Evolutionary conservation across 2,797 vertebrate species (phyloP), one percentile per base, ranked within the genome.

Genomic region (Sebastes umbrosus): DNA sequence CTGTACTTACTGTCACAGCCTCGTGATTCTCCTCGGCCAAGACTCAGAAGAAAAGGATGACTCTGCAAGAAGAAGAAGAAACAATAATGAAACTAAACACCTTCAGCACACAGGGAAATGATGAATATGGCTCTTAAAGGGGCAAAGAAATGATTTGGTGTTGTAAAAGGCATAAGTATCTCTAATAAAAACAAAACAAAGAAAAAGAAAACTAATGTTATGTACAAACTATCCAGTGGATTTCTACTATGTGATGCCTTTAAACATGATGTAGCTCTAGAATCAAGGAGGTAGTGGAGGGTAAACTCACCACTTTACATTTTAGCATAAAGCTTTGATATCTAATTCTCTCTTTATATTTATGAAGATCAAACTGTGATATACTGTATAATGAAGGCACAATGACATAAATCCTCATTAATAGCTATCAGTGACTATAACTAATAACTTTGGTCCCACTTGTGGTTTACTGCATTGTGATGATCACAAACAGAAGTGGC

Each of bases 1-100:
- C 29, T 50, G 16, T 54, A 90, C 92, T 94, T 92, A 94, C 92
- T 75, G 77, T 90, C 81, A 88, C 90, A 83, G 88, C 79, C 69
- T 88, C 43, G 79, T 67, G 78, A 88, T 88, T 90, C 87, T 88
- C 77, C 89, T 83, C 84, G 77, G 87, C 90, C 87, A 73, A 84
- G 80, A 85, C 79, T 84, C 88, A 32, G 74, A 85, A 75, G 80
- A 84, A 87, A 78, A 80, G 50, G 57, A 77, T 22, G 70, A 75
- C 75, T 87, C 90, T 93, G 88, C 36, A 81, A 82, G 73, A 73
- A 73, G 34, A 82, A 84, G 20, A 82, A 84, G 25, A 36, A 63
- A 54, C 18, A 73, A 66, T 10, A 43, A 80, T 39, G 24, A 82
- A 70, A 75, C 1, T 11, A 31, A 77, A 78, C 24, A 64, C 4